These are phyloP conservation scores for Electrophaes corylata DNA, from an alignment of 2,888 invertebrate species.

Conservation along the genomic window DNA sequence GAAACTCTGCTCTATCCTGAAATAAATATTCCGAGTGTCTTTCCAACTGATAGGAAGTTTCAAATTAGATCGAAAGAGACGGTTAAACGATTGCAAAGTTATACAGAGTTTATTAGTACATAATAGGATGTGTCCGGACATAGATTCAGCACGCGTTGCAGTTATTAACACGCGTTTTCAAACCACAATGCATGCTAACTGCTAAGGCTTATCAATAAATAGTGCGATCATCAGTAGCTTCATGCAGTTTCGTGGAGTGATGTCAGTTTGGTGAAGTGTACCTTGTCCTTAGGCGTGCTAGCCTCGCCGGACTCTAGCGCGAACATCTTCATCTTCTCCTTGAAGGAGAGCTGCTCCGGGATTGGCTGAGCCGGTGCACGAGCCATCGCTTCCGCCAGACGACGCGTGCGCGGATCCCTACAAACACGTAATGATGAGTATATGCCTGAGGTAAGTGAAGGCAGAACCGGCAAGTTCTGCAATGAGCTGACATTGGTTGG, in stretches of 20 bases:
- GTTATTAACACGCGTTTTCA: neutral
- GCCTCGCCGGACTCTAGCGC: slow-evolving; percentile 98
- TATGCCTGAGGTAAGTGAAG: neutral
- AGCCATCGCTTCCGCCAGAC: slow-evolving; percentile 92
- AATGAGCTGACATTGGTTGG: too few relatives aligned
- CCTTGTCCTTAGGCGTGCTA: slow-evolving; percentile 95
- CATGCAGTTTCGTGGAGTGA: slow-evolving; percentile 30
- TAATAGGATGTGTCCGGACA: neutral
- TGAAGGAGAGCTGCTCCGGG: slow-evolving; percentile 97
- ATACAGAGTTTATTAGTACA: too few relatives aligned
- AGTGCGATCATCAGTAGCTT: neutral
- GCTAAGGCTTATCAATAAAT: neutral
- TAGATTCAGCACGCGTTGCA: neutral
- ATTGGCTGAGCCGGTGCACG: slow-evolving; percentile 87
- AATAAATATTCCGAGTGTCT: too few relatives aligned
- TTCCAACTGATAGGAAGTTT: too few relatives aligned
- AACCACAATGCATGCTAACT: neutral
- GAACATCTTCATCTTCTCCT: slow-evolving; percentile 99
- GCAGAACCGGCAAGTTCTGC: too few relatives aligned
- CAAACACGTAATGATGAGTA: neutral
- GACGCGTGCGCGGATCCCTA: slow-evolving; percentile 95
- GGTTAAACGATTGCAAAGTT: too few relatives aligned
- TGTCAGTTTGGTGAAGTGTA: slow-evolving; percentile 40
- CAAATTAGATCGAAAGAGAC: too few relatives aligned
- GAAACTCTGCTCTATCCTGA: too few relatives aligned